Conservation (phyloP, 2,888 invertebrate species). For the Tipula unca region DNA sequence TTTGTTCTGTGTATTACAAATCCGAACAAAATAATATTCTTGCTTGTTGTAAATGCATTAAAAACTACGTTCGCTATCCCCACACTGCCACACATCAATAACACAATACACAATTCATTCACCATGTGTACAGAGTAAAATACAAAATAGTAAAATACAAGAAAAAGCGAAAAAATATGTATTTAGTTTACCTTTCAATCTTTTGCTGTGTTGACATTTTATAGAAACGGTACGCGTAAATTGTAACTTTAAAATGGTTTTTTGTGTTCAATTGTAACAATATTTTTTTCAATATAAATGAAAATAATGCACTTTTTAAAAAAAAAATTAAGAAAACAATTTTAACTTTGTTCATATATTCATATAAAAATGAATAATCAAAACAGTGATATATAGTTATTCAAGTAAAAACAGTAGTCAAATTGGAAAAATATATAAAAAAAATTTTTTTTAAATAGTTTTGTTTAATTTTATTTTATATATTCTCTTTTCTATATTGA, state of each 20-base stretch:
- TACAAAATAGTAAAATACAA: background rate
- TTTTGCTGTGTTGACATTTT: background rate
- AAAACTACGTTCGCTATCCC: background rate
- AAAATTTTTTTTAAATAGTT: background rate
- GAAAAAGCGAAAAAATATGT: background rate
- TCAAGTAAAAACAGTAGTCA: background rate
- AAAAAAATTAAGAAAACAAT: background rate
- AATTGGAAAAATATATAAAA: background rate
- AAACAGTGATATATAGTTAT: background rate
- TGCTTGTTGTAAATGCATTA: background rate
- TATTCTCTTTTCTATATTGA: background rate
- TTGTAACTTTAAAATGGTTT: background rate
- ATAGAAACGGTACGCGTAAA: background rate
- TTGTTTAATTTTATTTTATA: background rate
- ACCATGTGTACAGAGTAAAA: background rate
- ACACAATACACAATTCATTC: background rate
- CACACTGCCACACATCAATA: background rate
- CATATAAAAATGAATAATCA: no score
- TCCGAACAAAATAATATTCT: background rate
- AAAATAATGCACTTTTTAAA: background rate
- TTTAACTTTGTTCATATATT: background rate
- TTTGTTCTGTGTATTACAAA: background rate
- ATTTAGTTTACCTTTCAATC: constrained; percentile 14
- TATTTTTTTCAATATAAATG: background rate
- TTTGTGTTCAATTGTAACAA: background rate